Evolutionary conservation across 2,113 vertebrate species (phyloP), one percentile per base, ranked within the genome.

Genomic region (Cyprinodon variegatus): DNA sequence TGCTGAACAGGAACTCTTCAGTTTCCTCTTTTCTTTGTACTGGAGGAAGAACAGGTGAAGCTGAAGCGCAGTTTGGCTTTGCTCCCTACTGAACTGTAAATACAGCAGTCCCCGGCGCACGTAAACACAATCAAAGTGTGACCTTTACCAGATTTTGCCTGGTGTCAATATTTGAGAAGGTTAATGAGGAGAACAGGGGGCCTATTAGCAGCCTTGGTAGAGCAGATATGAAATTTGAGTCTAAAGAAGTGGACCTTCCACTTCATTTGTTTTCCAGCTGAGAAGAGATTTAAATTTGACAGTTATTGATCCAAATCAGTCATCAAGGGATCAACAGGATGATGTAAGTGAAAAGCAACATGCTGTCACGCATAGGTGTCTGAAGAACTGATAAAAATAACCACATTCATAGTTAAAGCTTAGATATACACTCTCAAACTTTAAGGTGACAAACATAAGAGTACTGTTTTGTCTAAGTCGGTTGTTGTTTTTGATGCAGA

Each of bases 81-180:
- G 22, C 46, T 74, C 50, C 0, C 37, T 22, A 45, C 46, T 20
- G 50, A n/a, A 45, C 13, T 4, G 1, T 1, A 43, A 45, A 65
- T 59, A 41, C 59, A 66, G 72, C n/a, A 15, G 39, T 29, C 22
- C 72, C 64, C 76, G 37, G 45, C 12, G 5, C 0, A 15, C 45
- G 76, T 60, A 65, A 78, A 80, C 77, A 72, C 57, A 59, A 64
- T 78, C 50, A 77, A 46, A 80, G 74, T 1, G 0, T 43, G 69
- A 57, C 66, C 65, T 83, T 79, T 46, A 66, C 84, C 66, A 79
- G 68, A 67, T 46, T 15, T 43, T 46, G 3, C 60, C 53, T 1
- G 0, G 76, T 50, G 83, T 86, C 79, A 92, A 89, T 91, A 93
- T 89, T 90, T 89, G 79, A 89, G 72, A 69, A 72, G 77, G 65